phyloP scores from a whole-genome alignment of 2,888 invertebrate species.

The Arctia plantaginis region DNA sequence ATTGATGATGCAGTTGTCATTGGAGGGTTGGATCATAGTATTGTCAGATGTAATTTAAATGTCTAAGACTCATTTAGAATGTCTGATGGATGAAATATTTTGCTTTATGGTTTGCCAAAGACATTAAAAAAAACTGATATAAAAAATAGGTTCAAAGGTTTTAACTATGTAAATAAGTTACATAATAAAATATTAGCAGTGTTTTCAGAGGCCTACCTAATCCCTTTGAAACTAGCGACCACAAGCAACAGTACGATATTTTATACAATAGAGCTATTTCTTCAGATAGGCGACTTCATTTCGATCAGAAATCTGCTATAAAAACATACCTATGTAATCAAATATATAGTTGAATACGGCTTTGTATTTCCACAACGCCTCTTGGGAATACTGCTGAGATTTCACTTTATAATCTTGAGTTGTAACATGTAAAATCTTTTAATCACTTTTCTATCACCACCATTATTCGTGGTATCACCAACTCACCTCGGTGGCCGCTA shows the following conservation, averaged over 20 bases:
- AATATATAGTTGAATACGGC: neutral
- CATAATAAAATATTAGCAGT: too few species aligned
- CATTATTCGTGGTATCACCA: slow-evolving; percentile 41
- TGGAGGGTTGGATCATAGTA: slow-evolving; percentile 39
- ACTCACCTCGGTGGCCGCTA: slow-evolving; percentile 54
- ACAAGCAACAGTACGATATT: neutral
- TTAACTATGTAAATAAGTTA: neutral
- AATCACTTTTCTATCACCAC: slow-evolving; percentile 44
- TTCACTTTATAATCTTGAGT: slow-evolving; percentile 9
- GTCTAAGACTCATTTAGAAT: too few species aligned
- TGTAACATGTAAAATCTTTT: slow-evolving; percentile 20
- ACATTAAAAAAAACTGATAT: neutral
- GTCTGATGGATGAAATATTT: neutral
- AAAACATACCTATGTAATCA: neutral
- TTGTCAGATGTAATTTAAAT: neutral
- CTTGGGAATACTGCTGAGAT: neutral
- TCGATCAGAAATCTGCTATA: neutral
- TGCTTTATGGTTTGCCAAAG: neutral
- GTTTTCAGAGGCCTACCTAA: neutral
- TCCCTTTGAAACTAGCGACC: neutral
- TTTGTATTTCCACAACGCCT: slow-evolving; percentile 10
- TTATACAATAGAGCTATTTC: neutral
- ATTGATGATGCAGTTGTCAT: slow-evolving; percentile 37
- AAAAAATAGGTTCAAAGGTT: neutral
- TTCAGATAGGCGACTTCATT: neutral